Evolutionary conservation across 2,888 invertebrate species (phyloP), one percentile per base, ranked within the genome.

Genomic region (Ryuthela nishihirai): DNA sequence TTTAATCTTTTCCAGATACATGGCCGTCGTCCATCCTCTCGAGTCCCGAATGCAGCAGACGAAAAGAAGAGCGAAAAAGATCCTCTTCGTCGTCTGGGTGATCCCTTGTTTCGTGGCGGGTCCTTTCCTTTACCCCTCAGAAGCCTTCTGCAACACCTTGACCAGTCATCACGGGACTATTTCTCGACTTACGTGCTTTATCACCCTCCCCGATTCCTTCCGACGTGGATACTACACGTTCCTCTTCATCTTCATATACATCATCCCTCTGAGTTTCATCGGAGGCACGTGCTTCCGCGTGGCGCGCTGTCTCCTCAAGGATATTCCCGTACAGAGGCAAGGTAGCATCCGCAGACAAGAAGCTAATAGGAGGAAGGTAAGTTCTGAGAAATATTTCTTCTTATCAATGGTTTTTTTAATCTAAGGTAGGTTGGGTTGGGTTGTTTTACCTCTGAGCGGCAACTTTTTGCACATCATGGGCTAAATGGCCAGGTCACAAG

Each of bases 21-120:
- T 75, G 62, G 77, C 76, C 20, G 74, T 77, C 10, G 74, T 77
- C 2, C 73, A 77, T 55, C 77, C 77, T 1, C 67, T 77, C 36
- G 72, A 73, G 21, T 73, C 74, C 18, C 71, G 76, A 67, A 72
- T 69, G 53, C 67, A 70, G 25, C 68, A 71, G 65, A 69, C 69
- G 15, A 69, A 70, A 62, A 68, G 71, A 0, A 65, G 77, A 18
- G 74, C 75, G 15, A 69, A 70, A 23, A 69, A 70, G 46, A 74
- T 77, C 26, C 67, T 77, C 6, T 65, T 72, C 1, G 64, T 68
- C 15, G 74, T 75, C 3, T 77, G 77, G 77, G 53, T 73, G 2
- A 69, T 75, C 17, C 74, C 75, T 4, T 66, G 69, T 24, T 24
- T 72, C 3, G 68, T 71, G 24, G 70, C 73, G 4, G 44, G 66